phyloP scores from a whole-genome alignment of 1,140 invertebrate genomes.

The Nomia melanderi region DNA sequence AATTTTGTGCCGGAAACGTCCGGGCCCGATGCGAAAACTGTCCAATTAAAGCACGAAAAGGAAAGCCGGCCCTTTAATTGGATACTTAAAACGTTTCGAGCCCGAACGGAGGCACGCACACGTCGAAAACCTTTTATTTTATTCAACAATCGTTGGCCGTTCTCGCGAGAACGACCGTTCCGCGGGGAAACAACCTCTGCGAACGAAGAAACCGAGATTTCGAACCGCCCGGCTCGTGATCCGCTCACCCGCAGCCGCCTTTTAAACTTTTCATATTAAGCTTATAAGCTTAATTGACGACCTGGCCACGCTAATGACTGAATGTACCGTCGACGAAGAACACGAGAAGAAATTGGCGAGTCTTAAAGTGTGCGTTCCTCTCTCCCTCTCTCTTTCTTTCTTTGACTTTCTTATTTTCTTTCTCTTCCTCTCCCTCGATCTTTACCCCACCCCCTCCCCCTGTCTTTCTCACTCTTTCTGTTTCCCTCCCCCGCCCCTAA shows the following conservation, averaged over 20 bases:
- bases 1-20: slow-evolving; percentile 50
- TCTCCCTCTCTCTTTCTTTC: no score
- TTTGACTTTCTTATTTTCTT: no score
- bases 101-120: slow-evolving; percentile 16
- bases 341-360: background rate
- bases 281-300: slow-evolving; percentile 22
- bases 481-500: background rate
- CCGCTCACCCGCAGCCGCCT: background rate
- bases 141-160: slow-evolving; percentile 28
- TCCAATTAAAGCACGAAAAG: slow-evolving; percentile 58
- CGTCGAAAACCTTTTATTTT: slow-evolving; percentile 20
- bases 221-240: background rate
- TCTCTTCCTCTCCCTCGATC: no score
- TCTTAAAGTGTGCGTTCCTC: background rate
- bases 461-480: no score
- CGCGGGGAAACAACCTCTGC: no score
- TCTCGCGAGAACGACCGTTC: background rate
- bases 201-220: no score
- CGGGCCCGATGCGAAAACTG: slow-evolving; percentile 54
- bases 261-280: slow-evolving; percentile 17
- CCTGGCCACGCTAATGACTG: slow-evolving; percentile 7
- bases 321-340: background rate
- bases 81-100: slow-evolving; percentile 35
- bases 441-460: no score
- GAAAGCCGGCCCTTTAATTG: slow-evolving; percentile 46